A percentile compares a stretch with the other conserved stretches of the same genome.
Conservation (phyloP, 2,888 invertebrate species). For the Furcula furcula region DNA sequence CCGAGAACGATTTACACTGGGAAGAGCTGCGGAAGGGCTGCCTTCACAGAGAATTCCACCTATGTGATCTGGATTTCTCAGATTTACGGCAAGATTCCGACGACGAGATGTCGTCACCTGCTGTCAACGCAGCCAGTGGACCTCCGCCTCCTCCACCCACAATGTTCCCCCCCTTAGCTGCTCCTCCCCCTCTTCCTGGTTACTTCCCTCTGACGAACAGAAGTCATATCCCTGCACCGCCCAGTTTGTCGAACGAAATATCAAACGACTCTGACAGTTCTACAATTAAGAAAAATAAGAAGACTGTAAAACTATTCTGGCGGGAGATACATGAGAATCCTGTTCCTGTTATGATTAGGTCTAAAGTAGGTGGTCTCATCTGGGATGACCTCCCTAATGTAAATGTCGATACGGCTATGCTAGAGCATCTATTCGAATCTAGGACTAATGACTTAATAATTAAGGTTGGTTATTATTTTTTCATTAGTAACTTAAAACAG, state of each 20-base stretch:
- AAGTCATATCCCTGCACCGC: conserved; percentile 60
- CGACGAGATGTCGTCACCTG: conserved; percentile 87
- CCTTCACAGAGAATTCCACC: conserved; percentile 87
- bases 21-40: conserved; percentile 90
- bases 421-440: conserved; percentile 98
- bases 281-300: conserved; percentile 92
- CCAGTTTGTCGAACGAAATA: conserved; percentile 48
- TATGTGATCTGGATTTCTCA: conserved; percentile 98
- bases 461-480: too few relatives aligned
- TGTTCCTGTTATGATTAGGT: conserved; percentile 63
- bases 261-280: conserved; percentile 70
- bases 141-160: conserved; percentile 91
- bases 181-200: conserved; percentile 77
- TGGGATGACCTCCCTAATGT: conserved; percentile 96
- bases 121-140: conserved; percentile 84
- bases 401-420: conserved; percentile 93
- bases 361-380: conserved; percentile 87
- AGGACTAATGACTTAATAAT: conserved; percentile 96
- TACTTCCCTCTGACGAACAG: conserved; percentile 68
- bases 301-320: conserved; percentile 99
- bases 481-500: too few relatives aligned
- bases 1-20: conserved; percentile 98
- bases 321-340: conserved; percentile 94
- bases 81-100: conserved; percentile 95
- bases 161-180: conserved; percentile 76